Evolutionary conservation across 1,140 invertebrate species (phyloP).

Genomic region (Drusus annulatus): DNA sequence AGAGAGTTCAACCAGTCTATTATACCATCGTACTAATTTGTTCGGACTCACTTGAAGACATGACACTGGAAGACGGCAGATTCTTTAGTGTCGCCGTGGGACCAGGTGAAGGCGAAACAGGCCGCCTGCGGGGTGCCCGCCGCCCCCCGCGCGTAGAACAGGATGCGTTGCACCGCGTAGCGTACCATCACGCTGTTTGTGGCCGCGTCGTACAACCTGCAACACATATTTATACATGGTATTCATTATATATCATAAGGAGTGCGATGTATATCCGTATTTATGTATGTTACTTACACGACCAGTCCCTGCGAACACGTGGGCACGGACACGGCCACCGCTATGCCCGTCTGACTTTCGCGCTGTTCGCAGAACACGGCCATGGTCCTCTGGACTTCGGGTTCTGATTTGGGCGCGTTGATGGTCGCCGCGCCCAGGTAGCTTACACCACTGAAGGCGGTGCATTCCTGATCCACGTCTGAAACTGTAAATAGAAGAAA

Average conservation of each 20-base stretch:
- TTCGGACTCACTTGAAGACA: constrained; percentile 78
- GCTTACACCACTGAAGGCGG: constrained; percentile 93
- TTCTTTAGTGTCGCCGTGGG: constrained; percentile 90
- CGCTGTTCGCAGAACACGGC: constrained; percentile 79
- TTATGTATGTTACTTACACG: constrained; percentile 73
- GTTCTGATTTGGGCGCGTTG: constrained; percentile 93
- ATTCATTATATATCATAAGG: too few species aligned
- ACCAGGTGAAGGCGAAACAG: constrained; percentile 98
- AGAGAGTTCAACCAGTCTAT: too few species aligned
- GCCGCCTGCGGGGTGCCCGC: constrained; percentile 85
- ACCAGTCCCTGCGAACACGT: constrained; percentile 88
- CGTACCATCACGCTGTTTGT: constrained; percentile 88
- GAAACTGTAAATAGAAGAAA: constrained; percentile 70
- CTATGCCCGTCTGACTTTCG: constrained; percentile 84
- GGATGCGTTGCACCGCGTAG: constrained; percentile 93
- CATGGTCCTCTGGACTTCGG: constrained; percentile 97
- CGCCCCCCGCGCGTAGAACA: constrained; percentile 95
- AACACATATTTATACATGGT: constrained; percentile 60
- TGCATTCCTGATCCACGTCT: constrained; percentile 88
- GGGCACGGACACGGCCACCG: constrained; percentile 92
- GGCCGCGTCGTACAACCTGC: constrained; percentile 89
- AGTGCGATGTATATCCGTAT: too few species aligned
- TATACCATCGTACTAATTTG: too few species aligned
- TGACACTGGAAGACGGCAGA: constrained; percentile 96
- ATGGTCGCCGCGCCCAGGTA: constrained; percentile 95